These are phyloP conservation scores for Nibea albiflora DNA, from an alignment of 2,113 vertebrate genomes.

Conservation along the genomic window DNA sequence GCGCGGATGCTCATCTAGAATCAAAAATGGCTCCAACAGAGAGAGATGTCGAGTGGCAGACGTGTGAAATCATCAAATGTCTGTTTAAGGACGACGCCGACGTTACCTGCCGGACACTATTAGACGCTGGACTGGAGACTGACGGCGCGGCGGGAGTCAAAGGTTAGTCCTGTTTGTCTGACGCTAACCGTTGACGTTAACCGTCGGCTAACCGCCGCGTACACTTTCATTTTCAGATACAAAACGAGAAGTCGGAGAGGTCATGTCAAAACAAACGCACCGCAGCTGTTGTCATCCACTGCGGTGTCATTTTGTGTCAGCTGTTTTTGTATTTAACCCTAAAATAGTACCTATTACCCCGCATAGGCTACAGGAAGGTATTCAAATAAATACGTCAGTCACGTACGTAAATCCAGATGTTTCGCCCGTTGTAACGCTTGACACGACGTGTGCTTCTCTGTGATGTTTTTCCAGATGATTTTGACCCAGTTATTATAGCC, in stretches of 20 bases:
- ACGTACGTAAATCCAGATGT: neutral
- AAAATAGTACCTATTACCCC: neutral
- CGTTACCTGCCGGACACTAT: fast-evolving
- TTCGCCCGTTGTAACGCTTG: neutral
- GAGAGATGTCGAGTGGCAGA: neutral
- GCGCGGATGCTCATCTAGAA: fast-evolving
- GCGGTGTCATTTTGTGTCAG: too few species aligned
- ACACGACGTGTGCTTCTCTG: too few species aligned
- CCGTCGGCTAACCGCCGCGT: too few species aligned
- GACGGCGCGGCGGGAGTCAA: constrained; percentile 16
- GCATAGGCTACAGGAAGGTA: neutral
- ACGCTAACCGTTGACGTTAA: too few species aligned
- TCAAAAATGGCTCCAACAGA: constrained; percentile 71
- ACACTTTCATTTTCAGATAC: neutral
- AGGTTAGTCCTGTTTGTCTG: neutral
- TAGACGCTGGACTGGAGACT: fast-evolving
- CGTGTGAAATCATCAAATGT: constrained; percentile 12
- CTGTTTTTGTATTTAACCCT: too few species aligned
- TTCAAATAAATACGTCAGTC: neutral
- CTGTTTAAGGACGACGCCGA: neutral
- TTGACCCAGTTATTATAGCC: constrained; percentile 76
- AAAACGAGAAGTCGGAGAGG: neutral
- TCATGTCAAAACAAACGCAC: neutral
- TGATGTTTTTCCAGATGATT: constrained; percentile 35
- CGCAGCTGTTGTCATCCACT: neutral